Evolutionary conservation across 2,888 invertebrate genomes (phyloP).

Genomic region (Lepidochitona cinerea): DNA sequence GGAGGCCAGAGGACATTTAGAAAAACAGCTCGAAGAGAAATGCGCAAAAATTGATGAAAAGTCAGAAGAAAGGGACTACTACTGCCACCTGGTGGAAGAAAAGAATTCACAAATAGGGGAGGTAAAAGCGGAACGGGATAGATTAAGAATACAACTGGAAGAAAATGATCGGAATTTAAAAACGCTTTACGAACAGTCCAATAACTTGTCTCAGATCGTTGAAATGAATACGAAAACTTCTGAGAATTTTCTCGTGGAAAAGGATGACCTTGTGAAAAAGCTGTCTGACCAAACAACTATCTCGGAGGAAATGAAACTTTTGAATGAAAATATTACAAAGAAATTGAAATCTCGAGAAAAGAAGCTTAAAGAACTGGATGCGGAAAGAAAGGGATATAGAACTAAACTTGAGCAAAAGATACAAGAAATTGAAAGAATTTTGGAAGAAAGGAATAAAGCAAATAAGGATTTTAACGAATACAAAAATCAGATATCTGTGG

Average conservation of each 20-base stretch:
- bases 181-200: conserved; percentile 55
- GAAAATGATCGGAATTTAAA: conserved; percentile 61
- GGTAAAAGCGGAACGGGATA: conserved; percentile 49
- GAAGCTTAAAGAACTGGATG: conserved; percentile 48
- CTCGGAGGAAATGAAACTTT: conserved; percentile 46
- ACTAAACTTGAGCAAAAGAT: conserved; percentile 32
- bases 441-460: conserved; percentile 51
- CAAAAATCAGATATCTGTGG: conserved; percentile 38
- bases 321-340: conserved; percentile 48
- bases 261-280: conserved; percentile 45
- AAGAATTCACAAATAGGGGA: conserved; percentile 51
- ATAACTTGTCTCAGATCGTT: conserved; percentile 49
- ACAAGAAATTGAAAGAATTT: conserved; percentile 45
- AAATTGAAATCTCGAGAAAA: conserved; percentile 55
- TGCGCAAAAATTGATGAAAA: conserved; percentile 47
- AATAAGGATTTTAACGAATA: conserved; percentile 54
- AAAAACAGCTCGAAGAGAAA: conserved; percentile 47
- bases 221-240: conserved; percentile 46
- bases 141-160: conserved; percentile 55
- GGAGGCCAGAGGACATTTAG: conserved; percentile 49
- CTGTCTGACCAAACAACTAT: conserved; percentile 48
- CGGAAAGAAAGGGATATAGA: conserved; percentile 38
- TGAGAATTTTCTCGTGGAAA: conserved; percentile 53
- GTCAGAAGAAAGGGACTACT: conserved; percentile 59
- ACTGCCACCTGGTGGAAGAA: conserved; percentile 54